Conservation (phyloP, 2,888 invertebrate species). For the Aplocera efformata region DNA sequence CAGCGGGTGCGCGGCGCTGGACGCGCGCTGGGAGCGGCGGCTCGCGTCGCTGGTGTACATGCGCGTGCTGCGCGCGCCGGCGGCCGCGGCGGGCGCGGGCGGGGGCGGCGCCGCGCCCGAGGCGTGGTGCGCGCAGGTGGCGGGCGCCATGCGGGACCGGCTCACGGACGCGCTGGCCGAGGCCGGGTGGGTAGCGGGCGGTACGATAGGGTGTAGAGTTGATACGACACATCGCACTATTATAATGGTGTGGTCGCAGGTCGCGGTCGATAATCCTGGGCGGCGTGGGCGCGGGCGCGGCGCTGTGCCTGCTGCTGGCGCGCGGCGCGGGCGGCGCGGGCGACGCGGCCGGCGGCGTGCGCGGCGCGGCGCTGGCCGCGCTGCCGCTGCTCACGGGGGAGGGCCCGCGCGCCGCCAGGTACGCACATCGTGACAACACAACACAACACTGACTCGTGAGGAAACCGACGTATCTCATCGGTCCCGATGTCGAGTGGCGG, state of each 20-base stretch:
- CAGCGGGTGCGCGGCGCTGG: constrained; percentile 31
- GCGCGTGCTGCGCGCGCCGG: constrained; percentile 41
- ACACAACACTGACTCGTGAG: too few species aligned
- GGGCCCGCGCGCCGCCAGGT: constrained; percentile 83
- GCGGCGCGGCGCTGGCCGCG: constrained; percentile 84
- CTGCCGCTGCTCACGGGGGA: constrained; percentile 84
- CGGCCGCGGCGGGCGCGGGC: constrained; percentile 22
- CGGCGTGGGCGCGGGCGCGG: constrained; percentile 33
- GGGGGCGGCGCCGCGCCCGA: constrained; percentile 37
- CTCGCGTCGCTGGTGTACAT: constrained; percentile 43
- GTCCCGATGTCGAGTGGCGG: too few species aligned
- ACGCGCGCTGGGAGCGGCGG: constrained; percentile 42
- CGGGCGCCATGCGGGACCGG: constrained; percentile 41
- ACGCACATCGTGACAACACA: too few species aligned
- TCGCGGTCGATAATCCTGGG: constrained; percentile 27
- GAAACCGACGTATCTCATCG: too few species aligned
- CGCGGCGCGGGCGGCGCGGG: constrained; percentile 28
- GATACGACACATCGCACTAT: constrained; percentile 30
- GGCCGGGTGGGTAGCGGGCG: constrained; percentile 51
- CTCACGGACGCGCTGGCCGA: constrained; percentile 47
- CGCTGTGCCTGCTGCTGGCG: constrained; percentile 48
- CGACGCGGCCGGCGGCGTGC: constrained; percentile 36
- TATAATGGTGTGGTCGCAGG: constrained; percentile 13
- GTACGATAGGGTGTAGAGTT: too few species aligned
- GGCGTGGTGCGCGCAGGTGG: constrained; percentile 47